These are phyloP conservation scores for Hemibagrus guttatus DNA, from an alignment of 2,797 vertebrate species.

Conservation along the genomic window DNA sequence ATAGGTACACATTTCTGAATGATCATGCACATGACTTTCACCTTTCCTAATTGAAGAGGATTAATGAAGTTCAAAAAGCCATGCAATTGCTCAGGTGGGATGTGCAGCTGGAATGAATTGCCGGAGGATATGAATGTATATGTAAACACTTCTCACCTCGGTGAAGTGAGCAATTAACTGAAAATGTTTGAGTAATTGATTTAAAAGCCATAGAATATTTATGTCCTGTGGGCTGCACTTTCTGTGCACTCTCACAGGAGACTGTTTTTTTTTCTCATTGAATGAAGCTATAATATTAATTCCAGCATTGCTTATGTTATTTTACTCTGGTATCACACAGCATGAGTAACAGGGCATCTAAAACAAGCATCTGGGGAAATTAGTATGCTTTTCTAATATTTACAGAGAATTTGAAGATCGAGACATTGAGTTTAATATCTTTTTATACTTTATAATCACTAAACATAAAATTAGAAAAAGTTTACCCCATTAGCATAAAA, in stretches of 20 bases:
- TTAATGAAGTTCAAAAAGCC: background rate
- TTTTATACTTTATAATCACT: no score
- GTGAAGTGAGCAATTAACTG: background rate
- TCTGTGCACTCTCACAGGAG: background rate
- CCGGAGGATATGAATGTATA: background rate
- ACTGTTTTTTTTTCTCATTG: background rate
- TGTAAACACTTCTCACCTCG: background rate
- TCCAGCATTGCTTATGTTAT: background rate
- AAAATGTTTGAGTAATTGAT: background rate
- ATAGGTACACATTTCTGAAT: background rate
- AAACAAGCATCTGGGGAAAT: background rate
- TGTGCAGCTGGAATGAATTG: background rate
- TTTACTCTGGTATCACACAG: slow-evolving; percentile 2
- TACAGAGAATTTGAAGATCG: background rate
- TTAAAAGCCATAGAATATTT: background rate
- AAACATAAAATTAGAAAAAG: no score
- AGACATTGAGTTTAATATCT: background rate
- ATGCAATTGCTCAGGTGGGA: background rate
- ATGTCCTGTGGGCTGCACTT: background rate
- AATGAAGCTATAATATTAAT: background rate
- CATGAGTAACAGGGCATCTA: background rate
- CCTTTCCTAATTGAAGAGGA: background rate
- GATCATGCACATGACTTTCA: background rate
- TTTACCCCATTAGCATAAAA: no score
- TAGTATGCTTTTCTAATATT: background rate